Evolutionary conservation across 2,113 vertebrate genomes (phyloP).

Genomic region (Ifrita kowaldi): DNA sequence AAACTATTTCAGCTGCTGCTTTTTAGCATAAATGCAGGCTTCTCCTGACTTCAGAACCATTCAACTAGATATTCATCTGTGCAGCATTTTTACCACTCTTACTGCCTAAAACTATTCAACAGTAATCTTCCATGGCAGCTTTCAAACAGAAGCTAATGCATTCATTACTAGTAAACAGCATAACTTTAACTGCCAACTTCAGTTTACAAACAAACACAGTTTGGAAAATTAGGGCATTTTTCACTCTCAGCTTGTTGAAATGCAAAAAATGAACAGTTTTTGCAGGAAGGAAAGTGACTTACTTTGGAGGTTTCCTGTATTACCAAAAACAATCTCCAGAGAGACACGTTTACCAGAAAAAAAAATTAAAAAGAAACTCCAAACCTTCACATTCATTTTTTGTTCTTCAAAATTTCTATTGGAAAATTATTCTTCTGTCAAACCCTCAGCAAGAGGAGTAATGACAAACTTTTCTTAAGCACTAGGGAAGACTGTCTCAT

Average conservation of each 20-base stretch:
- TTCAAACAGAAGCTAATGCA: background rate
- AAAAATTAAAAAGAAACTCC: background rate
- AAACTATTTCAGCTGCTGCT: background rate
- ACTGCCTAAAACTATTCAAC: background rate
- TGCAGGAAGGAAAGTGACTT: background rate
- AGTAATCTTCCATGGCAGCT: background rate
- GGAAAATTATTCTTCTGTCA: background rate
- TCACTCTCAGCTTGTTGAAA: background rate
- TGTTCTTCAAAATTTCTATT: background rate
- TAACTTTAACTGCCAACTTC: background rate
- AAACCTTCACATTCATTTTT: background rate
- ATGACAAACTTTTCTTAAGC: background rate
- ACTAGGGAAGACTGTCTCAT: background rate
- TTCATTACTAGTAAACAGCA: background rate
- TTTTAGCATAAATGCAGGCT: background rate
- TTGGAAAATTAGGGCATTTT: background rate
- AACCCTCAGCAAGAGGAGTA: background rate
- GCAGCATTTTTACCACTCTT: background rate
- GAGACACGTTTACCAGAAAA: background rate
- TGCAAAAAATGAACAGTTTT: background rate
- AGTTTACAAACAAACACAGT: background rate
- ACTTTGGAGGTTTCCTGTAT: background rate
- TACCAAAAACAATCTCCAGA: background rate
- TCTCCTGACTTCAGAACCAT: background rate
- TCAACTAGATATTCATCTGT: background rate